These are phyloP conservation scores for Equus przewalskii DNA, from an alignment of 2,113 vertebrate species.

Conservation along the genomic window DNA sequence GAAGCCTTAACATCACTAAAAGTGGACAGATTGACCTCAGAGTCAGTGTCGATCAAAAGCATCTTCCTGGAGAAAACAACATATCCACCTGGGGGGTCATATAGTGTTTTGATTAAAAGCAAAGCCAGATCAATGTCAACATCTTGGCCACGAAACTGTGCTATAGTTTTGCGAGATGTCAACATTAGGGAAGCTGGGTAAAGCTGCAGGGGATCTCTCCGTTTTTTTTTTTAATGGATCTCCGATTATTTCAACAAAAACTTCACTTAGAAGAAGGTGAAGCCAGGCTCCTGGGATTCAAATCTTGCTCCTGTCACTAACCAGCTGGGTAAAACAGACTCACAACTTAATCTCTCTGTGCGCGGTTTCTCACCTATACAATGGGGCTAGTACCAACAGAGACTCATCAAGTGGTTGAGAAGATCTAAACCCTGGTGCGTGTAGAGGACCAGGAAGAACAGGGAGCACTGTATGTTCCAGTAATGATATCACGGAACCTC, in stretches of 20 bases:
- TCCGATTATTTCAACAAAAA: neutral
- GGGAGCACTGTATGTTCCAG: too few species aligned
- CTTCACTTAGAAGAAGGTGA: neutral
- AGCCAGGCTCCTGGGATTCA: neutral
- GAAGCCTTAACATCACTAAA: neutral
- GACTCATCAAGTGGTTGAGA: too few species aligned
- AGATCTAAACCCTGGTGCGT: rapidly evolving
- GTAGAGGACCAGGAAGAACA: rapidly evolving
- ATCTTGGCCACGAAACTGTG: rapidly evolving
- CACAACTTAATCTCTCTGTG: neutral
- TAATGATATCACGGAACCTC: rapidly evolving
- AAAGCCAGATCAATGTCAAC: neutral
- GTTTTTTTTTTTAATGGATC: neutral
- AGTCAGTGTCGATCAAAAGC: neutral
- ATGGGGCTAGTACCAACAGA: neutral
- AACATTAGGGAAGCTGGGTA: rapidly evolving
- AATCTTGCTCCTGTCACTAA: too few species aligned
- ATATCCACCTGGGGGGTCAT: rapidly evolving
- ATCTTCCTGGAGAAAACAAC: neutral
- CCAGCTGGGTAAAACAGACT: neutral
- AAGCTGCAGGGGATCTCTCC: rapidly evolving
- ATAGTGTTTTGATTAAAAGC: rapidly evolving
- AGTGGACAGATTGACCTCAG: neutral
- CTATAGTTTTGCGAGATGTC: neutral
- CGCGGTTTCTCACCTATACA: neutral